Base-by-base conservation (phyloP, 1,140 invertebrate genomes). In the Drosophila burlai region DNA sequence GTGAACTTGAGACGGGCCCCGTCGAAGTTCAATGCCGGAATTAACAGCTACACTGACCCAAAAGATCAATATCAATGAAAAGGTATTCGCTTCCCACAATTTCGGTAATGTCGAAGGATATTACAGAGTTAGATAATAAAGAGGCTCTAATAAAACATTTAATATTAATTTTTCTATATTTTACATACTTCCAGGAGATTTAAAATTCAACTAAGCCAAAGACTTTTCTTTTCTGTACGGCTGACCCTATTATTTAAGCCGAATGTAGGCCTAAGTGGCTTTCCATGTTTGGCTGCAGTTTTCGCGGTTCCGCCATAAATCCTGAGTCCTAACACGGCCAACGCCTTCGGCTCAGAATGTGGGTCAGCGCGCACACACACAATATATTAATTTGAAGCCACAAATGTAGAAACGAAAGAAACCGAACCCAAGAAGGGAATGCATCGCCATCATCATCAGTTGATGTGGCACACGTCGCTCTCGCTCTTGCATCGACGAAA, bases 201-300 rank as follows among this genome's bases (percentile, higher is more conserved):
- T 34, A 4, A 36, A 36, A 36, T 34, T 34, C 8, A 43, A 13
- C 16, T 18, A 13, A 49, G 46, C 24, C 47, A 50, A 29, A 50
- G 24, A 2, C 2, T 29, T 50, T 54, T 36, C 7, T 13, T 55
- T 38, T 16, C 13, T 10, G 34, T 38, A 21, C 16, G 3, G 34
- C 52, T 55, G 52, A 55, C 52, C 52, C 52, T 55, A 16, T 55
- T 55, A 55, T 21, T 55, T 38, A 38, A 10, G 15, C 9, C 52
- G 2, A 55, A 55, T 47, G 52, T 75, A 59, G 46, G 57, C 57
- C 67, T 84, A 89, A 89, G 85, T 90, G 85, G 75, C 50, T 90
- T 90, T 90, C 79, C 79, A 90, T 90, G 85, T 89, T 90, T 65
- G 85, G 66, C 72, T 89, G 85, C 85, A 89, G 71, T 89, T 90